Evolutionary conservation across 2,113 vertebrate species (phyloP).

Genomic region (Vidua chalybeata): DNA sequence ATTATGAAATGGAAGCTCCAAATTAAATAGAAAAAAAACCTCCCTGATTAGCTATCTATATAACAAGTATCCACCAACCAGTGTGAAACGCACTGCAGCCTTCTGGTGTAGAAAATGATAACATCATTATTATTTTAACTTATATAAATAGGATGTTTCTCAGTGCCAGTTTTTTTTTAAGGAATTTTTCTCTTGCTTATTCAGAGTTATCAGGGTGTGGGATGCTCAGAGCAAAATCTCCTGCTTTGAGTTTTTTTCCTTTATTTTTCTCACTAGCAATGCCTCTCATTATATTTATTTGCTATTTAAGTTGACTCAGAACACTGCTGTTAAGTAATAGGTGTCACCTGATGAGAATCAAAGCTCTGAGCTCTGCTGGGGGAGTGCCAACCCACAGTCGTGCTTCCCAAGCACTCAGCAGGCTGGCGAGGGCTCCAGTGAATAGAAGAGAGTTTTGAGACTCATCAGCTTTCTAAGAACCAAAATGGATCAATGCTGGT

Average conservation of each 20-base stretch:
- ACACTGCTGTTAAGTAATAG: conserved; percentile 21
- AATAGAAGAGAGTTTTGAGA: neutral
- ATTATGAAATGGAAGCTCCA: neutral
- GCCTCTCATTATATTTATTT: conserved; percentile 2
- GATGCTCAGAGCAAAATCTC: conserved; percentile 23
- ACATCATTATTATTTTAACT: neutral
- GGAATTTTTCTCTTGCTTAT: neutral
- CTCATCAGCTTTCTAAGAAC: neutral
- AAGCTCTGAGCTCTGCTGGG: neutral
- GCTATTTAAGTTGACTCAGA: conserved; percentile 40
- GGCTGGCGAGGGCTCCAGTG: neutral
- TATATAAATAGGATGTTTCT: conserved; percentile 32
- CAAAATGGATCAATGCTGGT: neutral
- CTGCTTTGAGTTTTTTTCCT: conserved; percentile 1
- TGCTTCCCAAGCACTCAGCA: neutral
- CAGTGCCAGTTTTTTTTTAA: neutral
- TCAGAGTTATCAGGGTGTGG: conserved; percentile 23
- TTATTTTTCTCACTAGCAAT: neutral
- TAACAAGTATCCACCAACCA: neutral
- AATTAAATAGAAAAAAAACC: neutral
- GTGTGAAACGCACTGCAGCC: neutral
- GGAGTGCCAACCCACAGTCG: neutral
- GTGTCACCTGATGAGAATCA: conserved; percentile 46
- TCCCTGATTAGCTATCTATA: neutral
- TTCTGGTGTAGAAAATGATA: conserved; percentile 14